These are phyloP conservation scores for Xiphorhynchus elegans DNA, from an alignment of 2,113 vertebrate species.

Conservation along the genomic window DNA sequence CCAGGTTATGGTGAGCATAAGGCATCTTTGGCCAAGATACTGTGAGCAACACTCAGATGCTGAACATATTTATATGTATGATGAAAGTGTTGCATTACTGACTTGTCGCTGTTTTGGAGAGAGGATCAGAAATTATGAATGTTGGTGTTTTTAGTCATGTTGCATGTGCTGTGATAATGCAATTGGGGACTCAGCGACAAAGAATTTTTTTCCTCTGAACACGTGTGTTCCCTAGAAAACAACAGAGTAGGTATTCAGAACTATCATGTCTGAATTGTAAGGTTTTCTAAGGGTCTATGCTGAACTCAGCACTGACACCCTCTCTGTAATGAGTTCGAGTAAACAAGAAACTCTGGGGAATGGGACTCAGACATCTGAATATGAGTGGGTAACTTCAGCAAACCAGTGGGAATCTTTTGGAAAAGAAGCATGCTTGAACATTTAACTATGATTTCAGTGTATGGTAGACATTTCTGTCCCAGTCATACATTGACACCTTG, in stretches of 20 bases:
- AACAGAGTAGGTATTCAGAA: background rate
- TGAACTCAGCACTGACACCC: background rate
- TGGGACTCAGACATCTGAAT: background rate
- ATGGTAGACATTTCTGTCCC: background rate
- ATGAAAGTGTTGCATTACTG: background rate
- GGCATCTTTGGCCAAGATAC: background rate
- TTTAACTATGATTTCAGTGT: background rate
- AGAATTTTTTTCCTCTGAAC: background rate
- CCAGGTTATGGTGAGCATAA: background rate
- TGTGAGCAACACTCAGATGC: background rate
- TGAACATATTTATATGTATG: background rate
- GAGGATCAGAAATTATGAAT: background rate
- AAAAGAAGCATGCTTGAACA: background rate
- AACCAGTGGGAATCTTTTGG: background rate
- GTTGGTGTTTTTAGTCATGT: background rate
- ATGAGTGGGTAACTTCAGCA: background rate
- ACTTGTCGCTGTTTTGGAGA: background rate
- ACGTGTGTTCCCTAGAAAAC: background rate
- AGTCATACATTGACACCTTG: background rate
- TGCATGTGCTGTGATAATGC: background rate
- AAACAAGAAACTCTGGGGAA: background rate
- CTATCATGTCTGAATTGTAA: background rate
- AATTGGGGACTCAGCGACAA: background rate
- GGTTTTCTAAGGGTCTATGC: background rate
- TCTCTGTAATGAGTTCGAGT: background rate